Base-by-base conservation (phyloP, 2,888 invertebrate genomes). In the Lasioglossum zephyrum region DNA sequence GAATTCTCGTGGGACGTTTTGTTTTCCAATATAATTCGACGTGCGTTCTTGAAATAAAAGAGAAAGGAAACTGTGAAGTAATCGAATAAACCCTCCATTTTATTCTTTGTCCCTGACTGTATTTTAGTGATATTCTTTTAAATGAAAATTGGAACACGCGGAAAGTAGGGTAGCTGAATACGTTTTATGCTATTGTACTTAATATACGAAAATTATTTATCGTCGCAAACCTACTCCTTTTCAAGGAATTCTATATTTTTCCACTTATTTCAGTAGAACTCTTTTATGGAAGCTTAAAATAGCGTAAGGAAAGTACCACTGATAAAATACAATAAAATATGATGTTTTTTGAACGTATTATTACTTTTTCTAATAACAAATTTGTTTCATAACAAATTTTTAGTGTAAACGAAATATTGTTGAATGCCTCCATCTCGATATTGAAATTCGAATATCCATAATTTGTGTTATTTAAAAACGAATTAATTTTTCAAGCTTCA, bases 41-140 rank as follows among this genome's bases (percentile, higher is more conserved):
- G 39, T 9, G 11, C 4, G 63, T 69, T 69, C 39, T 39, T 69
- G n/a, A 26, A 70, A 41, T 70, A 41, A 70, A 70, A 70, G 39
- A 70, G 39, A 70, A 70, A 70, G 70, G 41, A 70, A 41, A n/a
- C 39, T 41, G 36, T 41, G n/a, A 70, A n/a, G 39, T 70, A 70
- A 39, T 69, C 22, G 69, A 69, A 41, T 70, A 41, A 70, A 70
- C 2, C 11, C 41, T 70, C n/a, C 41, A 41, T n/a, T 70, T 63
- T 31, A 63, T 63, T 41, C 70, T 70, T 41, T 41, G 41, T 22
- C 41, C 39, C 39, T 70, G 70, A 41, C 70, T 70, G 70, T n/a
- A 70, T n/a, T 41, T 70, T 41, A n/a, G n/a, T 26, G n/a, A 4
- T 39, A 41, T 41, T n/a, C 39, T 11, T 39, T 70, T 13, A 39